Evolutionary conservation across 2,888 invertebrate genomes (phyloP).

Genomic region (Acleris cristana): DNA sequence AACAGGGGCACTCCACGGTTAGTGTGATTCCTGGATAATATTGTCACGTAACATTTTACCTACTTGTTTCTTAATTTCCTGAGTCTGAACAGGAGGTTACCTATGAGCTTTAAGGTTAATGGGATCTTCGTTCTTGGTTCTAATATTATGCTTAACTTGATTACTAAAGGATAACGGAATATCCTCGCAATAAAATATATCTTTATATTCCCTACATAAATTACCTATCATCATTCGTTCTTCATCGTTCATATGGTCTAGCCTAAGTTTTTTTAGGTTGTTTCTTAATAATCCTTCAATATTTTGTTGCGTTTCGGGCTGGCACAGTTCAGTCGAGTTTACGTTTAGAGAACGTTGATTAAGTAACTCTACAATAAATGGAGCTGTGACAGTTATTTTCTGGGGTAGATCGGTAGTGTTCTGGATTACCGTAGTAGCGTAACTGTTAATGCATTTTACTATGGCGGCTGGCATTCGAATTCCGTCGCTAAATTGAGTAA

Average conservation of each 20-base stretch:
- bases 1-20: constrained; percentile 55
- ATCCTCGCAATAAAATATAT: constrained; percentile 23
- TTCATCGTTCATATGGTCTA: constrained; percentile 9
- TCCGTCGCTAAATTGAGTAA: constrained; percentile 32
- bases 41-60: constrained; percentile 49
- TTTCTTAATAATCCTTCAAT: neutral
- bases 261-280: constrained; percentile 6
- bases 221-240: constrained; percentile 3
- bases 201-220: constrained; percentile 10
- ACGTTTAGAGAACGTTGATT: neutral
- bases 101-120: constrained; percentile 46
- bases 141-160: constrained; percentile 19
- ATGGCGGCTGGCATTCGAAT: constrained; percentile 31
- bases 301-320: neutral
- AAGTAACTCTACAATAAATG: constrained; percentile 12
- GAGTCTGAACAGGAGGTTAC: constrained; percentile 43
- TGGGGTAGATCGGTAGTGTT: constrained; percentile 21
- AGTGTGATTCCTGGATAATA: constrained; percentile 49
- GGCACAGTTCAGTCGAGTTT: neutral
- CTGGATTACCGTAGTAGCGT: constrained; percentile 38
- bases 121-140: constrained; percentile 45
- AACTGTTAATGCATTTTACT: constrained; percentile 27
- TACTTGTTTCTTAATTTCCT: constrained; percentile 51
- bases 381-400: constrained; percentile 21
- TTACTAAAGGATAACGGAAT: constrained; percentile 16